Conservation (phyloP, 2,888 invertebrate genomes). For the Andrena dorsata region DNA sequence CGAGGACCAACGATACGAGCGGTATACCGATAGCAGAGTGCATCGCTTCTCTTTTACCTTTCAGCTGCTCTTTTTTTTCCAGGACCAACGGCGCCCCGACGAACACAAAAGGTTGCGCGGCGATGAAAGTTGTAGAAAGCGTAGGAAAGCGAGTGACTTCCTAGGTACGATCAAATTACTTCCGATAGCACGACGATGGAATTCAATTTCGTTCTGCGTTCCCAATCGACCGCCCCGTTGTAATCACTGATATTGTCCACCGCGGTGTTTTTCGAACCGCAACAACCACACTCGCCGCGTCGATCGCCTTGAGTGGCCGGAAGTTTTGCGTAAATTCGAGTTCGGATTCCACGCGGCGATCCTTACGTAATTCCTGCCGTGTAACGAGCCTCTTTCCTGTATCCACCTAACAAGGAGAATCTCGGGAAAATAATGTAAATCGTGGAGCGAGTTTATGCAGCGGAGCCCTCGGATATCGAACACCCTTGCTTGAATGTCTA, state of each 20-base stretch:
- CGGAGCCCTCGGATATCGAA: too few species aligned
- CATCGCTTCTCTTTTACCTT: too few species aligned
- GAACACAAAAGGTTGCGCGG: constrained; percentile 21
- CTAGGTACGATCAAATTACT: constrained; percentile 56
- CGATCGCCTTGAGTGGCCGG: background rate
- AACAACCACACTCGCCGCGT: constrained; percentile 22
- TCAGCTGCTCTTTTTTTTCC: too few species aligned
- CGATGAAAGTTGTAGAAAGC: constrained; percentile 64
- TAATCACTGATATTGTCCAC: constrained; percentile 66
- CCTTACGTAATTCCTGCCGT: constrained; percentile 26
- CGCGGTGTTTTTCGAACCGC: constrained; percentile 58
- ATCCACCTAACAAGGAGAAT: background rate
- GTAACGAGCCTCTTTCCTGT: constrained; percentile 17
- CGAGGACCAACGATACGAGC: too few species aligned
- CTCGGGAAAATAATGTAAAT: background rate
- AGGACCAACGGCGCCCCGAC: background rate
- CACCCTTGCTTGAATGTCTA: too few species aligned
- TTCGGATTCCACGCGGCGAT: constrained; percentile 24
- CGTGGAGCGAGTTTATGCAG: too few species aligned
- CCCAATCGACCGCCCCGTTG: constrained; percentile 36
- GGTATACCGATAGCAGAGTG: too few species aligned
- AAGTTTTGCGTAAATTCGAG: constrained; percentile 37
- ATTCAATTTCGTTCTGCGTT: constrained; percentile 63
- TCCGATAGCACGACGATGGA: constrained; percentile 53
- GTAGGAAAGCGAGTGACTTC: constrained; percentile 46